These are phyloP conservation scores for Dendrolimus punctatus DNA, from an alignment of 1,140 invertebrate species.

Conservation along the genomic window DNA sequence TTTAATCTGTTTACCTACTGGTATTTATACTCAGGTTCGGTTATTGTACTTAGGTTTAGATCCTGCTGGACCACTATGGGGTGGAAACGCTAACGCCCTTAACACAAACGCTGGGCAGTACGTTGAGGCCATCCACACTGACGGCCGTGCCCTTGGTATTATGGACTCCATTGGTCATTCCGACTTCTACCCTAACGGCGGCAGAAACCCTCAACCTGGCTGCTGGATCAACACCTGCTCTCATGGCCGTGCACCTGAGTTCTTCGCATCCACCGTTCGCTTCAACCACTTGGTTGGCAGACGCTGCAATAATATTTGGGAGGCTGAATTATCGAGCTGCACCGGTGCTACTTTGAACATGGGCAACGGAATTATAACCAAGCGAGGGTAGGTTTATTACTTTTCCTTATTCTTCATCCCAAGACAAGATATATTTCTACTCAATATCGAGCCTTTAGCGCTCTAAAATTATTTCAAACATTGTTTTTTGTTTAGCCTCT, in stretches of 20 bases:
- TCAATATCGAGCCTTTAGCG: too few relatives aligned
- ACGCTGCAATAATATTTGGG: slow-evolving; percentile 36
- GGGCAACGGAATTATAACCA: slow-evolving; percentile 25
- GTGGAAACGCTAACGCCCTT: slow-evolving; percentile 24
- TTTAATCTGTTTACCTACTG: too few relatives aligned
- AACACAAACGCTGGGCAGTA: slow-evolving; percentile 69
- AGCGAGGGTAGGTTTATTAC: slow-evolving; percentile 19
- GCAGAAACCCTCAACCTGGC: slow-evolving; percentile 45
- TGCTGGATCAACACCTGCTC: slow-evolving; percentile 61
- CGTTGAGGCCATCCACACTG: slow-evolving; percentile 76
- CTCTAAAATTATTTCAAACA: too few relatives aligned
- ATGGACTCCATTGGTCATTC: slow-evolving; percentile 43
- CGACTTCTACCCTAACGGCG: slow-evolving; percentile 75
- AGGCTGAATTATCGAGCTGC: slow-evolving; percentile 25
- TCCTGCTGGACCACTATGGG: slow-evolving; percentile 59
- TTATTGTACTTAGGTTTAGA: slow-evolving; percentile 7
- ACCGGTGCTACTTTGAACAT: slow-evolving; percentile 25
- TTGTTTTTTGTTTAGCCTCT: too few relatives aligned
- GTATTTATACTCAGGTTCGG: slow-evolving; percentile 7
- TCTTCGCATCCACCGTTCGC: slow-evolving; percentile 71
- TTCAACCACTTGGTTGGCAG: slow-evolving; percentile 52
- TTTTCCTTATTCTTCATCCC: background rate
- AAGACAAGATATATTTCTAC: too few relatives aligned
- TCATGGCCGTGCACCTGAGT: slow-evolving; percentile 68
- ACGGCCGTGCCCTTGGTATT: slow-evolving; percentile 59